phyloP scores from a whole-genome alignment of 2,113 vertebrate species.

The Hemibagrus wyckioides region DNA sequence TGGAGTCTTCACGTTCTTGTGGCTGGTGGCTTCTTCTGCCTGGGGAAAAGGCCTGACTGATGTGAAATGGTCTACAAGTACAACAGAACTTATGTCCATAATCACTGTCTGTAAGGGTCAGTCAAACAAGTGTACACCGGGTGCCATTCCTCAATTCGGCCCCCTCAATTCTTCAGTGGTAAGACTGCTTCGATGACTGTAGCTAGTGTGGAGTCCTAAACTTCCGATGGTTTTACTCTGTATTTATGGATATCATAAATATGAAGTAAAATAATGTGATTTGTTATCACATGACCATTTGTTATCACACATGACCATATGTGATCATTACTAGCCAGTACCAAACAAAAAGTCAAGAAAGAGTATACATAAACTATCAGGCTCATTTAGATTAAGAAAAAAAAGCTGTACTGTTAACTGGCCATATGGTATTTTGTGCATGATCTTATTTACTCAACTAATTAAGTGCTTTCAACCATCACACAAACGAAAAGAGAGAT shows the following conservation, averaged over 20 bases:
- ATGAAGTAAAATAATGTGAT: not conserved
- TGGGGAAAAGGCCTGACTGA: constrained; percentile 91
- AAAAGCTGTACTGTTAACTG: not conserved
- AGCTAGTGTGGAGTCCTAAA: not conserved
- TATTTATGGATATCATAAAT: not conserved
- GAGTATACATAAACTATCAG: not conserved
- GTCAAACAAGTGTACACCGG: constrained; percentile 63
- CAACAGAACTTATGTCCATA: constrained; percentile 63
- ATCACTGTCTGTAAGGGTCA: constrained; percentile 65
- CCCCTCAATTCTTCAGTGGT: constrained; percentile 93
- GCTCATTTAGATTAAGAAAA: not conserved
- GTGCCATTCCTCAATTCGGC: constrained; percentile 80
- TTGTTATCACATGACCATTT: not conserved
- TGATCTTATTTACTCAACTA: not conserved
- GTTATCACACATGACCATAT: not conserved
- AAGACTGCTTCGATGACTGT: constrained; percentile 58
- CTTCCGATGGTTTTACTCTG: not conserved
- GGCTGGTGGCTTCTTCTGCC: constrained; percentile 87
- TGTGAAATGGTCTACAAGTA: constrained; percentile 81
- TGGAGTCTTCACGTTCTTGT: constrained; percentile 85
- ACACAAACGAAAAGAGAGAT: not conserved
- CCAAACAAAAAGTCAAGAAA: not conserved
- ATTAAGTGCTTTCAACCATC: not conserved
- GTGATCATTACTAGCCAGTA: not conserved
- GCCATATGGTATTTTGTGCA: not conserved